These are phyloP conservation scores for Spea multiplicata DNA, from an alignment of 2,113 vertebrate species.

Conservation along the genomic window DNA sequence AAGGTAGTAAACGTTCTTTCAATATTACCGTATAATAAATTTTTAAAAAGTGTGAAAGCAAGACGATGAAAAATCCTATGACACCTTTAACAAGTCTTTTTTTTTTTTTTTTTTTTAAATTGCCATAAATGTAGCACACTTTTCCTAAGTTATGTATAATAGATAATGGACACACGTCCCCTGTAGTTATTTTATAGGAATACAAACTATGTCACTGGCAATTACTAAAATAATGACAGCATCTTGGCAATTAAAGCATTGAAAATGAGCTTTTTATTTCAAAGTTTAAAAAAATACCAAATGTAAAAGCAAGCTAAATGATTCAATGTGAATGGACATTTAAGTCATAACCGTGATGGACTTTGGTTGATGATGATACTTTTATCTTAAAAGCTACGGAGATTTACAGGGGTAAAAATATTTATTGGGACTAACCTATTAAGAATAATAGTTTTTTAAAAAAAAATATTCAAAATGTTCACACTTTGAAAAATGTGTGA, in stretches of 20 bases:
- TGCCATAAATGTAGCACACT: background rate
- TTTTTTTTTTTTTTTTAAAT: background rate
- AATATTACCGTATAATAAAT: conserved; percentile 24
- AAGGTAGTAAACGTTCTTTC: conserved; percentile 22
- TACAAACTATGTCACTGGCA: conserved; percentile 4
- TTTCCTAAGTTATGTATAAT: background rate
- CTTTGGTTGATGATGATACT: too few species aligned
- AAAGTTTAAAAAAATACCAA: too few species aligned
- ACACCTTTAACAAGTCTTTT: background rate
- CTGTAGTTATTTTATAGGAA: conserved; percentile 9
- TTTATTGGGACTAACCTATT: too few species aligned
- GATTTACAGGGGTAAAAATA: too few species aligned
- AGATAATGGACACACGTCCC: conserved; percentile 1
- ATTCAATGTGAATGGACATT: too few species aligned
- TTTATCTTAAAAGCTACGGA: too few species aligned
- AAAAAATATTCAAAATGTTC: too few species aligned
- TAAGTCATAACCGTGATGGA: too few species aligned
- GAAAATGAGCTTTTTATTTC: background rate
- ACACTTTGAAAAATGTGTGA: too few species aligned
- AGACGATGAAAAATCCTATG: background rate
- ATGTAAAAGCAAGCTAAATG: too few species aligned
- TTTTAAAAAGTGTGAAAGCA: conserved; percentile 4
- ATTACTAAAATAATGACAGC: background rate
- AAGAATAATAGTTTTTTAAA: too few species aligned
- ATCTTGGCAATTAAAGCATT: conserved; percentile 16